Conservation (phyloP, 2,113 vertebrate species). For the Sinocyclocheilus grahami region DNA sequence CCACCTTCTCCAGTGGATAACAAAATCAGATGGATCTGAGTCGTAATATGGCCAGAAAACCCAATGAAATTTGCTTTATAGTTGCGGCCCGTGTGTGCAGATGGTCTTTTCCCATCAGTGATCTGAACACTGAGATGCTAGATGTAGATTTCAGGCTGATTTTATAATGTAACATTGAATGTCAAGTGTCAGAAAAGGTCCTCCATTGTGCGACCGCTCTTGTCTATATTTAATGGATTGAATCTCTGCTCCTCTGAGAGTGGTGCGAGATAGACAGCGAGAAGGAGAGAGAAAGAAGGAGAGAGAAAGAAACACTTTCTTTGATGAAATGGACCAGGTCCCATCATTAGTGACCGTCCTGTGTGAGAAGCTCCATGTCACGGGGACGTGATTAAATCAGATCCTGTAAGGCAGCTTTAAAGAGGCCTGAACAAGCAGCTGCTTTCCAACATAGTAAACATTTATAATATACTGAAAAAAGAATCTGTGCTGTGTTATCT, state of each 20-base stretch:
- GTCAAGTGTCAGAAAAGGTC: conserved; percentile 36
- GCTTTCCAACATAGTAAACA: conserved; percentile 16
- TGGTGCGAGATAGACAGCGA: neutral
- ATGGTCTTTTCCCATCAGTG: neutral
- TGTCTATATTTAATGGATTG: conserved; percentile 23
- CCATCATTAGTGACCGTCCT: conserved; percentile 12
- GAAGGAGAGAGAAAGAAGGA: neutral
- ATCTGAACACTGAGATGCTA: neutral
- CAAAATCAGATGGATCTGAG: conserved; percentile 39
- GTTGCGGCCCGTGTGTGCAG: neutral
- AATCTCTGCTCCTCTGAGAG: neutral
- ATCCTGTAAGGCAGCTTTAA: conserved; percentile 9
- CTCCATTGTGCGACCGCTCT: neutral
- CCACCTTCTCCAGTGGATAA: conserved; percentile 36
- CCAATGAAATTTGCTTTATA: conserved; percentile 21
- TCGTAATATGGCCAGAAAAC: neutral
- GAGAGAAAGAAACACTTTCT: conserved; percentile 28
- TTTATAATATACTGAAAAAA: neutral
- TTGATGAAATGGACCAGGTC: conserved; percentile 38
- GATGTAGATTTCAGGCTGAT: conserved; percentile 12
- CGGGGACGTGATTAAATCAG: conserved; percentile 40
- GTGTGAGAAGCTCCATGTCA: conserved; percentile 9
- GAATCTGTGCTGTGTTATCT: neutral
- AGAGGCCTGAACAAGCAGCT: conserved; percentile 25
- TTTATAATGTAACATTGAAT: conserved; percentile 26